These are phyloP conservation scores for Pomacea canaliculata DNA, from an alignment of 2,888 invertebrate genomes.

Conservation along the genomic window DNA sequence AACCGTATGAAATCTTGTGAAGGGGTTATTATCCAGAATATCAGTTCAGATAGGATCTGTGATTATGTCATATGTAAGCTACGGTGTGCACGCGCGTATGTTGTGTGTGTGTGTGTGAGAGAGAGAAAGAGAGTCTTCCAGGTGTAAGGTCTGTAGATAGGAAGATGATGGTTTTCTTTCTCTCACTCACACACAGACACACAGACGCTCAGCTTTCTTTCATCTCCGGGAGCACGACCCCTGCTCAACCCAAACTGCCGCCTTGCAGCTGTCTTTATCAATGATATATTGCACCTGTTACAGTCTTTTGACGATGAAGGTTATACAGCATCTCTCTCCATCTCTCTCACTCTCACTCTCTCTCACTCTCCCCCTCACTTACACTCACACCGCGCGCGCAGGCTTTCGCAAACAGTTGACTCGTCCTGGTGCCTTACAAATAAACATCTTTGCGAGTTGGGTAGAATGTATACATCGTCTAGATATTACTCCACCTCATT, in stretches of 20 bases:
- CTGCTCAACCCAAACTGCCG: neutral
- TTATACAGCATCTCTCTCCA: neutral
- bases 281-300: neutral
- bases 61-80: too few relatives aligned
- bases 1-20: too few relatives aligned
- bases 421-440: too few relatives aligned
- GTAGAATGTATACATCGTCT: neutral
- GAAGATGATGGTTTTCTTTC: neutral
- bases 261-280: neutral
- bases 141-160: too few relatives aligned
- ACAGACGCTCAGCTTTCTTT: neutral
- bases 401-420: too few relatives aligned
- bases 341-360: neutral
- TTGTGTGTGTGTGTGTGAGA: too few relatives aligned
- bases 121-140: too few relatives aligned
- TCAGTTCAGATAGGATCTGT: too few relatives aligned
- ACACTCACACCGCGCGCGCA: neutral
- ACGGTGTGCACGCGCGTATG: too few relatives aligned
- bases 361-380: conserved; percentile 1
- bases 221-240: neutral
- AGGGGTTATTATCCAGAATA: too few relatives aligned
- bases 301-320: neutral
- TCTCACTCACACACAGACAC: neutral
- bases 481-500: too few relatives aligned
- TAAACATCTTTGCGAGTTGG: too few relatives aligned